Evolutionary conservation across 2,113 vertebrate genomes (phyloP).

Genomic region (Mystacornis crossleyi): DNA sequence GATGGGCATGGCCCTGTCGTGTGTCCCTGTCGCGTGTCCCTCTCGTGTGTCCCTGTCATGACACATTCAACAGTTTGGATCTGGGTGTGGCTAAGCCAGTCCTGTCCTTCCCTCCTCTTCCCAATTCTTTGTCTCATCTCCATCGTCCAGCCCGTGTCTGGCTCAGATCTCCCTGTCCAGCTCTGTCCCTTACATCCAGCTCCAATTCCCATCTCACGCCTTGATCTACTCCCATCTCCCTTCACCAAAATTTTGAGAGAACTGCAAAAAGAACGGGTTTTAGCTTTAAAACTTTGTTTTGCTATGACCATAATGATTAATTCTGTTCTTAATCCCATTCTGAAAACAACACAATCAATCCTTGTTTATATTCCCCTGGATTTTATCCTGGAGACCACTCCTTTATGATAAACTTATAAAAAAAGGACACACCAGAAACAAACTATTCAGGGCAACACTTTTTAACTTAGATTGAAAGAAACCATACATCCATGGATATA

Average conservation of each 20-base stretch:
- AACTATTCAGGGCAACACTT: not conserved
- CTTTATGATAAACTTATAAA: not conserved
- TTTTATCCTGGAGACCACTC: not conserved
- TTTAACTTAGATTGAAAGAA: not conserved
- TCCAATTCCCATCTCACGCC: not conserved
- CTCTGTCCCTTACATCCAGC: not conserved
- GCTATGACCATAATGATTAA: not conserved
- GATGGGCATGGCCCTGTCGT: rapidly evolving
- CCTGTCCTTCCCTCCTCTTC: not conserved
- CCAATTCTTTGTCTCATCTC: not conserved
- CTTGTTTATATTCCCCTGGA: not conserved
- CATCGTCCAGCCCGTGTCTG: not conserved
- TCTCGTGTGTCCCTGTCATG: not conserved
- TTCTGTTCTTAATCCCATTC: not conserved
- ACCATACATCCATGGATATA: not conserved
- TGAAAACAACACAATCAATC: not conserved
- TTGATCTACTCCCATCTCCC: not conserved
- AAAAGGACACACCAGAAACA: not conserved
- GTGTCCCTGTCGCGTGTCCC: too few relatives aligned
- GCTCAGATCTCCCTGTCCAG: not conserved
- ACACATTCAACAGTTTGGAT: too few relatives aligned
- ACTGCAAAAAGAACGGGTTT: not conserved
- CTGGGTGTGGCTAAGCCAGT: not conserved
- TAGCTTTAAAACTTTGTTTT: not conserved
- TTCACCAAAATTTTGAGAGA: not conserved